Conservation (phyloP, 2,113 vertebrate genomes). For the Mormoops blainvillei region DNA sequence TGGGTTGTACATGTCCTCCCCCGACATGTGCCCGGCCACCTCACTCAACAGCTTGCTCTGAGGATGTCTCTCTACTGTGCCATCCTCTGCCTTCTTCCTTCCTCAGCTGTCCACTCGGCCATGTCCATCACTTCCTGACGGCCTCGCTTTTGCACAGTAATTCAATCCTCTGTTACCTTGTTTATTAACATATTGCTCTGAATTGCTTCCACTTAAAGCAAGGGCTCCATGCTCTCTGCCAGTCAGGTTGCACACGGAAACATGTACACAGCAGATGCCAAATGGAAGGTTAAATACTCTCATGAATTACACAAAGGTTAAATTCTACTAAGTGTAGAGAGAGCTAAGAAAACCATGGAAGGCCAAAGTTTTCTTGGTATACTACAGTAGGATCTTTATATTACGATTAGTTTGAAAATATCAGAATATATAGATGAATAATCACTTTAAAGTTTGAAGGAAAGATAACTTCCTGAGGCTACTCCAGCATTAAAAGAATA, state of each 20-base stretch:
- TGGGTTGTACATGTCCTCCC: rapidly evolving
- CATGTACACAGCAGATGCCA: not conserved
- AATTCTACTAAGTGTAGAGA: not conserved
- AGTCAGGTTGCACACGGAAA: not conserved
- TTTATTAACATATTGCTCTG: not conserved
- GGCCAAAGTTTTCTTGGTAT: not conserved
- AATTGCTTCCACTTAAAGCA: not conserved
- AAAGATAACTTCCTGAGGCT: conserved; percentile 30
- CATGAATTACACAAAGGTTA: not conserved
- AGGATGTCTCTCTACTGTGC: not conserved
- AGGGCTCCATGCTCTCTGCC: not conserved
- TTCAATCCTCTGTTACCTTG: not conserved
- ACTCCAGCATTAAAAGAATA: conserved; percentile 17
- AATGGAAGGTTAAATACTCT: not conserved
- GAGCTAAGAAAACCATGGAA: not conserved
- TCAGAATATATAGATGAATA: not conserved
- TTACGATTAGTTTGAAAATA: not conserved
- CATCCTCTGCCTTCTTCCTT: not conserved
- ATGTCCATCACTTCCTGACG: not conserved
- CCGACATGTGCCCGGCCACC: rapidly evolving
- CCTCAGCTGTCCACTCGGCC: not conserved
- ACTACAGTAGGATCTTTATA: not conserved
- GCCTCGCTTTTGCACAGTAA: not conserved
- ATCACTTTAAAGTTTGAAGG: conserved; percentile 8
- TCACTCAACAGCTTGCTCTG: not conserved